Base-by-base conservation (phyloP, 2,888 invertebrate genomes). In the Drosophila paramelanica region DNA sequence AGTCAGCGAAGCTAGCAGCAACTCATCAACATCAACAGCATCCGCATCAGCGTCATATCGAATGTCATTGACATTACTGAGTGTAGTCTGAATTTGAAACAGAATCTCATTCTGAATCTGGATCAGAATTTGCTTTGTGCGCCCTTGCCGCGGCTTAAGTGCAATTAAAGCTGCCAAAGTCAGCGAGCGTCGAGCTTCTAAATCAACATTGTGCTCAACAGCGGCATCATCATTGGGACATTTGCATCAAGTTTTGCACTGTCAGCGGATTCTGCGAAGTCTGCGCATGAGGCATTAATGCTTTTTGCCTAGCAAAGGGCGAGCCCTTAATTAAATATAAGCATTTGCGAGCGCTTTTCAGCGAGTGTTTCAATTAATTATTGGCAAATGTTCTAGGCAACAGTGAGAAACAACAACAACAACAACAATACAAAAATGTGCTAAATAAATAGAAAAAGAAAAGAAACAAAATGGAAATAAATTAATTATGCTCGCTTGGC, bases 401-500 rank as follows among this genome's bases (percentile, higher is more conserved):
- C 31, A 3, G 10, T 10, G 31, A 31, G 31, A 31, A 31, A 31
- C 10, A 31, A 31, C 31, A 31, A 31, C 31, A 31, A 25, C 25
- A 25, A 25, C 6, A 27, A 7, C 0, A 27, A 23, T 6, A 7
- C 0, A 27, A 23, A 23, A 23, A 23, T 3, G 31, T 23, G 33
- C 31, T 45, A 17, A 56, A 56, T 17, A 61, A 47, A 47, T 39
- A 52, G 46, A 31, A 52, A 33, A 53, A 31, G 42, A 5, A 20
- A 49, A 42, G 20, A 69, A 59, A 49, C 47, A 71, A 73, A 83
- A 74, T 69, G 56, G 42, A 81, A 76, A 88, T 83, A 88, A 83
- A 83, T 83, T 81, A 88, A 85, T 85, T 87, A 84, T 82, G 77
- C 80, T 74, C 60, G 76, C 71, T 46, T 68, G 56, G 76, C 57